Base-by-base conservation (phyloP, 2,888 invertebrate species). In the Pachliopta kotzebuea region DNA sequence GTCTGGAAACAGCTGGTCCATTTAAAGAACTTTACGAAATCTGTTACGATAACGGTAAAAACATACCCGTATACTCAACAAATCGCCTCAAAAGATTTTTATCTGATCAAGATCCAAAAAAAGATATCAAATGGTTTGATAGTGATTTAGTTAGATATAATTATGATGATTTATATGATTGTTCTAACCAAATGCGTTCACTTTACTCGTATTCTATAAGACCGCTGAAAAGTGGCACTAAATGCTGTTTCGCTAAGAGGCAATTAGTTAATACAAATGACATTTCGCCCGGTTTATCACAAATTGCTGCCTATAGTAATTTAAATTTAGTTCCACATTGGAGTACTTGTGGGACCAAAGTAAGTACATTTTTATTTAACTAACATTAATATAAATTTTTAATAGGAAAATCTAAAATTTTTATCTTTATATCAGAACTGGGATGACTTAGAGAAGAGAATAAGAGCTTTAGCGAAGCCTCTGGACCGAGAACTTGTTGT, bases 271-370 rank as follows among this genome's bases (percentile, higher is more conserved):
- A 69, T 68, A 68, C 84, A 2, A 72, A 61, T n/a, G 81, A 85
- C 65, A 73, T 86, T 2, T 61, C 67, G 2, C 78, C 78, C 6
- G 86, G 85, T 0, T n/a, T 81, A 9, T 68, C 83, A 0, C 78
- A 80, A 66, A 65, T 69, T 11, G 70, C 81, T 0, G 76, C 81
- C 0, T 83, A 73, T 62, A 77, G 73, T 23, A 72, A 80, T 70
- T 70, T 83, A 26, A 87, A 86, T 67, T 72, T 81, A 9, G 72
- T 80, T 1, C 85, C 86, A 21, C 85, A 83, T 8, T 87, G 86
- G 85, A 79, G 82, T 60, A 74, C 79, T 1, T 86, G 84, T 66
- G 74, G 73, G 62, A 55, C 72, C 23, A 63, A 76, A 68, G 84
- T 84, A 74, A 63, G 72, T 71, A 6, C 18, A 49, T 2, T 42